phyloP scores from a whole-genome alignment of 2,888 invertebrate species.

The Lasioglossum zephyrum region DNA sequence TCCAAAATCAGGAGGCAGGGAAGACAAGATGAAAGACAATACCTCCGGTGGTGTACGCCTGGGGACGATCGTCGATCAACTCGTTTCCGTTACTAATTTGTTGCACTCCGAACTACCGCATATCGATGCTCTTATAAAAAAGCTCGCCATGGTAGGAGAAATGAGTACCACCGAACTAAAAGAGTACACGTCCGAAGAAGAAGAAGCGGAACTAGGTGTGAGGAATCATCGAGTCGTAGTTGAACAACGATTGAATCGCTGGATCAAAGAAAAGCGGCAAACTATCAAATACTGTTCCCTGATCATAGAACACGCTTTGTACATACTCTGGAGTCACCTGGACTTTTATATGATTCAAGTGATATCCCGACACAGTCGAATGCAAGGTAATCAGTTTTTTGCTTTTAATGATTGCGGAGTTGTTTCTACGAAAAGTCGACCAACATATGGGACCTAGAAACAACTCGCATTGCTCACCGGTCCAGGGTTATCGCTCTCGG shows the following conservation, averaged over 20 bases:
- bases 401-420: neutral
- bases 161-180: conserved; percentile 86
- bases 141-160: conserved; percentile 77
- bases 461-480: neutral
- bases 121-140: conserved; percentile 77
- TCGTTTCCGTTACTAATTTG: conserved; percentile 77
- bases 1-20: conserved; percentile 70
- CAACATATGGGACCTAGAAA: too few relatives aligned
- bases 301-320: conserved; percentile 90
- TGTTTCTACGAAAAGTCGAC: too few relatives aligned
- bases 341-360: conserved; percentile 89
- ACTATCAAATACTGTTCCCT: conserved; percentile 88
- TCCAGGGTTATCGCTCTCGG: too few relatives aligned
- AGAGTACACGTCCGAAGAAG: conserved; percentile 79
- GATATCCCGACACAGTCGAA: conserved; percentile 83
- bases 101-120: conserved; percentile 78
- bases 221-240: conserved; percentile 80
- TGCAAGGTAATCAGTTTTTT: conserved; percentile 72
- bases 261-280: conserved; percentile 86
- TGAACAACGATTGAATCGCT: conserved; percentile 85
- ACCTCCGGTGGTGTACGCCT: conserved; percentile 77
- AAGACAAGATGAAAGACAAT: conserved; percentile 74
- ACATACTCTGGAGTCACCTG: conserved; percentile 91
- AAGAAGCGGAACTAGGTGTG: conserved; percentile 80
- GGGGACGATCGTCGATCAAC: conserved; percentile 80